Conservation (phyloP, 2,888 invertebrate genomes). For the Drosophila incognita region DNA sequence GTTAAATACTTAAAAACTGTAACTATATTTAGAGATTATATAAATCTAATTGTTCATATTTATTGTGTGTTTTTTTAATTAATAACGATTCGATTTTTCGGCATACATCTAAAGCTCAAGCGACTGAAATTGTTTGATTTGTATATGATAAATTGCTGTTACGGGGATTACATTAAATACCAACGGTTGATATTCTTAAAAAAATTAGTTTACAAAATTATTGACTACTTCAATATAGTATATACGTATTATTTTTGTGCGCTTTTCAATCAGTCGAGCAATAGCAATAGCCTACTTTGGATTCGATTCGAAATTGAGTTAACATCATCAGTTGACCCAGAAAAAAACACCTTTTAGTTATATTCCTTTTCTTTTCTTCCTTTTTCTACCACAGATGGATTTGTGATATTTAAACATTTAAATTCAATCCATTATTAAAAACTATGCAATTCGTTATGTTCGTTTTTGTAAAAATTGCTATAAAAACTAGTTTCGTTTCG, state of each 20-base stretch:
- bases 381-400: conserved; percentile 57
- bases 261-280: conserved; percentile 85
- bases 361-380: conserved; percentile 57
- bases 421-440: conserved; percentile 73
- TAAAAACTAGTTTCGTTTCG: conserved; percentile 82
- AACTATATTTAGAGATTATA: conserved; percentile 80
- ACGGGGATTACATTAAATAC: conserved; percentile 30
- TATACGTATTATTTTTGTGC: conserved; percentile 16
- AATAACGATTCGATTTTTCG: conserved; percentile 48
- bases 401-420: conserved; percentile 49
- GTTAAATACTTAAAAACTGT: conserved; percentile 80
- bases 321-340: conserved; percentile 69
- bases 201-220: conserved; percentile 70
- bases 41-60: conserved; percentile 79
- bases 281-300: conserved; percentile 70
- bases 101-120: conserved; percentile 82
- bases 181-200: conserved; percentile 49
- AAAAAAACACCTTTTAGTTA: conserved; percentile 58
- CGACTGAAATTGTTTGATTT: conserved; percentile 75
- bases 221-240: conserved; percentile 48
- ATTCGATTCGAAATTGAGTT: conserved; percentile 60
- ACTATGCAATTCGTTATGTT: conserved; percentile 73
- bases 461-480: conserved; percentile 78
- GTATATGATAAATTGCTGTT: conserved; percentile 31
- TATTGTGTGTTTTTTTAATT: conserved; percentile 51